A percentile compares a stretch with the other conserved stretches of the same genome.
phyloP scores from a whole-genome alignment of 1,140 invertebrate species.

The Drosophila baimaii region DNA sequence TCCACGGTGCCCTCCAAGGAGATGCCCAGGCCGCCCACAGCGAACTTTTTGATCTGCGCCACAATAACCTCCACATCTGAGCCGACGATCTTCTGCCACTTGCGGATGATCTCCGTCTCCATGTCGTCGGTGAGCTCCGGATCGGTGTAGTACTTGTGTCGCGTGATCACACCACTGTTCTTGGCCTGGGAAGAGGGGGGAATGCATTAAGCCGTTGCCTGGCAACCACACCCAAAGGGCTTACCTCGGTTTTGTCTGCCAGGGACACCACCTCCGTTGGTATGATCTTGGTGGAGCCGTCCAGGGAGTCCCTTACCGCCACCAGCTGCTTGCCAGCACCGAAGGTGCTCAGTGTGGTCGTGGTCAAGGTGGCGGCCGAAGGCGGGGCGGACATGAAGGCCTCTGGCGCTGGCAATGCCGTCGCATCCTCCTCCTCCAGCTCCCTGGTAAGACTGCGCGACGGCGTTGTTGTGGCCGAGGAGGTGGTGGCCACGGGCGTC shows the following conservation, averaged over 20 bases:
- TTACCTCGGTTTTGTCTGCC: conserved; percentile 67
- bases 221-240: neutral
- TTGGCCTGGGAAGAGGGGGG: conserved; percentile 46
- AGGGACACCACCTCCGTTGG: conserved; percentile 66
- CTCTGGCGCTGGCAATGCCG: conserved; percentile 59
- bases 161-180: conserved; percentile 67
- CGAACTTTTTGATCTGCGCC: conserved; percentile 93
- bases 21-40: conserved; percentile 96
- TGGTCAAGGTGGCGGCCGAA: conserved; percentile 46
- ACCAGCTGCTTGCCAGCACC: conserved; percentile 76
- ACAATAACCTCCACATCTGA: conserved; percentile 95
- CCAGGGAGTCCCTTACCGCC: conserved; percentile 69
- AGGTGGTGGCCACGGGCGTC: conserved; percentile 52
- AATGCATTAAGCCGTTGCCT: neutral
- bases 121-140: conserved; percentile 88
- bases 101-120: conserved; percentile 91
- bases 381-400: conserved; percentile 65
- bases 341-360: conserved; percentile 71
- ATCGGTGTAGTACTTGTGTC: conserved; percentile 82
- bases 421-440: conserved; percentile 54
- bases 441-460: conserved; percentile 36
- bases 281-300: conserved; percentile 72
- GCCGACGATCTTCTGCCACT: conserved; percentile 92
- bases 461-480: conserved; percentile 44
- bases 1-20: conserved; percentile 98